Conservation (phyloP, 2,113 vertebrate genomes). For the Cochlearius cochlearius region DNA sequence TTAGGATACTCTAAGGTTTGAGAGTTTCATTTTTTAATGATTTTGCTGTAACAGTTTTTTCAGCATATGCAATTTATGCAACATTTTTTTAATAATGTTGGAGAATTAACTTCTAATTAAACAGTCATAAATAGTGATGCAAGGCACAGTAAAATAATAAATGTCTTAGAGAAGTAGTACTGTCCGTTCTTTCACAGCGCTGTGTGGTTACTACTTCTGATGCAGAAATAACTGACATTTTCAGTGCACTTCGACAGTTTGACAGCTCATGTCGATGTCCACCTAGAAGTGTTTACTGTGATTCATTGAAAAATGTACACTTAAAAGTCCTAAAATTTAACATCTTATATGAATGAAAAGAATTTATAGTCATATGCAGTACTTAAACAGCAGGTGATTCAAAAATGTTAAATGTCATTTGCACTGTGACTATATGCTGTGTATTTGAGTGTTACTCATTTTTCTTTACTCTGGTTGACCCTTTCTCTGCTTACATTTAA, state of each 20-base stretch:
- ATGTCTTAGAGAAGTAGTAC: background rate
- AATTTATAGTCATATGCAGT: background rate
- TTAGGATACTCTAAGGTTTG: background rate
- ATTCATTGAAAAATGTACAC: background rate
- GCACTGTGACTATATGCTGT: background rate
- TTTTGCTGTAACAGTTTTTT: background rate
- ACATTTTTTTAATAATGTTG: background rate
- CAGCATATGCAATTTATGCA: background rate
- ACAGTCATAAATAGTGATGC: background rate
- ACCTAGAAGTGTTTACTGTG: background rate
- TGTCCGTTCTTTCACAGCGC: background rate
- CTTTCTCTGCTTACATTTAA: background rate
- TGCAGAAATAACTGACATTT: background rate
- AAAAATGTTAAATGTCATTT: background rate
- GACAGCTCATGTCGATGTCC: background rate
- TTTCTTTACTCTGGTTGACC: background rate
- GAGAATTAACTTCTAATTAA: background rate
- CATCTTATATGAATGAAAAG: background rate
- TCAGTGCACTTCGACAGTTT: background rate
- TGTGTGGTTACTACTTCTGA: background rate
- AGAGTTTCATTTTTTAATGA: background rate
- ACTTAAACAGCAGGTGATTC: background rate
- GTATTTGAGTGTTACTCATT: background rate
- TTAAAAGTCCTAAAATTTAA: background rate
- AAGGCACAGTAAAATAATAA: background rate